Evolutionary conservation across 2,113 vertebrate genomes (phyloP).

Genomic region (Coryphaenoides rupestris): DNA sequence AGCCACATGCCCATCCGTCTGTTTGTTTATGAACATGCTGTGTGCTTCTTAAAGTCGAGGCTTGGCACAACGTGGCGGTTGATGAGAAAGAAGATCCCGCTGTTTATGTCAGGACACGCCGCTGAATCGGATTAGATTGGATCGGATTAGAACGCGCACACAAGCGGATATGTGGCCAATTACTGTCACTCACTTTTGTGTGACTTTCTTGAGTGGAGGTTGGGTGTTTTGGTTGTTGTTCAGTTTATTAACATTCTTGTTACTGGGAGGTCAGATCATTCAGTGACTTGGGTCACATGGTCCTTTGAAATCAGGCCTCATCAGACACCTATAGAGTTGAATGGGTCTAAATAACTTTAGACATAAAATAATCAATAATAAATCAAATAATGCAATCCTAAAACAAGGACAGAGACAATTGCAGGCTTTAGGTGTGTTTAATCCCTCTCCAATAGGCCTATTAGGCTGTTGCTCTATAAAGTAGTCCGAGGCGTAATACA

Average conservation of each 20-base stretch:
- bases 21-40: constrained; percentile 31
- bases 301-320: too few relatives aligned
- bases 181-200: constrained; percentile 54
- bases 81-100: background rate
- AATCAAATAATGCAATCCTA: too few relatives aligned
- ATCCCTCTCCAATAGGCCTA: too few relatives aligned
- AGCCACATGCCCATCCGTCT: constrained; percentile 25
- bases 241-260: background rate
- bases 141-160: constrained; percentile 66
- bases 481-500: too few relatives aligned
- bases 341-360: too few relatives aligned
- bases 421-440: too few relatives aligned
- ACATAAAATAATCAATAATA: too few relatives aligned
- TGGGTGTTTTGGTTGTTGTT: background rate
- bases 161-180: constrained; percentile 44
- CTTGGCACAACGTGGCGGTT: background rate
- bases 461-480: too few relatives aligned
- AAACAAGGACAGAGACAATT: too few relatives aligned
- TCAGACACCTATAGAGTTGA: too few relatives aligned
- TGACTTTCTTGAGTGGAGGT: constrained; percentile 6
- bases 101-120: constrained; percentile 16
- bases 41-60: constrained; percentile 32
- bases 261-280: too few relatives aligned
- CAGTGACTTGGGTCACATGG: too few relatives aligned
- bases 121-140: constrained; percentile 67